phyloP scores from a whole-genome alignment of 1,140 invertebrate genomes.

The Steinernema feltiae region DNA sequence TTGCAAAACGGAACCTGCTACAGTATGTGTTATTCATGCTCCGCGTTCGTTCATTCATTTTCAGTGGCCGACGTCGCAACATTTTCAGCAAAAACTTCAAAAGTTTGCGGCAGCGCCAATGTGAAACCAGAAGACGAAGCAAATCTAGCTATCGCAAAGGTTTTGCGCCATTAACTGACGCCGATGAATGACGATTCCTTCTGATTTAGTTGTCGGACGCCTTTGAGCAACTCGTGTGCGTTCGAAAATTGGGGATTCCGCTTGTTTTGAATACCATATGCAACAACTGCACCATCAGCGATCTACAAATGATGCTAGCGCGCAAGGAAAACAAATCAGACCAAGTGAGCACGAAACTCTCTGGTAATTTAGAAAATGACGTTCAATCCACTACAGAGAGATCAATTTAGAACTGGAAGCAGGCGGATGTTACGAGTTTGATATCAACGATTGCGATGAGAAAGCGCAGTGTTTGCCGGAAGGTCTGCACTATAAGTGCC shows the following conservation, averaged over 20 bases:
- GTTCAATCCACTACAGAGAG: not conserved
- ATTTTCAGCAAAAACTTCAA: not conserved
- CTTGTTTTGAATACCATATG: not conserved
- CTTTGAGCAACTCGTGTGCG: not conserved
- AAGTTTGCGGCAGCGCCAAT: not conserved
- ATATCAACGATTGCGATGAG: constrained; percentile 43
- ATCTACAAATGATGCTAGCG: not conserved
- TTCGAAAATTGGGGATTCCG: not conserved
- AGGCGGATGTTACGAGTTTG: constrained; percentile 32
- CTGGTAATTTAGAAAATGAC: not conserved
- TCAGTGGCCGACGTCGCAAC: not conserved
- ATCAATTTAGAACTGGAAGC: constrained; percentile 29
- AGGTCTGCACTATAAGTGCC: constrained; percentile 40
- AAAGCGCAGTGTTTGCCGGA: constrained; percentile 36
- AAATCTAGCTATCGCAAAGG: not conserved
- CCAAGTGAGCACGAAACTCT: not conserved
- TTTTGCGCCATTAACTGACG: too few relatives aligned
- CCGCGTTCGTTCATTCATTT: too few relatives aligned
- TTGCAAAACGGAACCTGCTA: not conserved
- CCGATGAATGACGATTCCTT: too few relatives aligned
- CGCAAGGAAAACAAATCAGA: not conserved
- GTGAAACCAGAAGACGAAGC: not conserved
- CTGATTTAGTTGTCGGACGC: not conserved
- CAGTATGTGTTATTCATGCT: too few relatives aligned
- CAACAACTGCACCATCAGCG: not conserved